phyloP scores from a whole-genome alignment of 2,797 vertebrate genomes.

The Synanceia verrucosa region DNA sequence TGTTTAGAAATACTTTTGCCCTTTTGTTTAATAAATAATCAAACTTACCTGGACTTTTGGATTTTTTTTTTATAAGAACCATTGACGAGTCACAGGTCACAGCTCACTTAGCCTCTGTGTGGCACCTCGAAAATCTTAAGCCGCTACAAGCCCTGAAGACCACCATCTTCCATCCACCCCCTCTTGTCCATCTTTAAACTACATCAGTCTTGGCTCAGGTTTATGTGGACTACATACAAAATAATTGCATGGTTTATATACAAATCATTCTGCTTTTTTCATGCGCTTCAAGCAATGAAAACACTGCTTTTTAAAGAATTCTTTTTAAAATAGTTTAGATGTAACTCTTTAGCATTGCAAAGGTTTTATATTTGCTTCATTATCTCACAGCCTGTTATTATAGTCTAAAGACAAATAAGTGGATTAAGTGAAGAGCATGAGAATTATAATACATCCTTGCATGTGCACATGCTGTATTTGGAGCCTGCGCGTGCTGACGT shows the following conservation, averaged over 20 bases:
- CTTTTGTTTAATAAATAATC: too few relatives aligned
- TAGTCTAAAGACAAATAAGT: neutral
- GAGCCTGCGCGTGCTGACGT: conserved; percentile 80
- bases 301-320: too few relatives aligned
- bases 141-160: neutral
- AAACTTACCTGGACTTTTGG: too few relatives aligned
- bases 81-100: too few relatives aligned
- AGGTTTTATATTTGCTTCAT: neutral
- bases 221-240: fast-evolving
- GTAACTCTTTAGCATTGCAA: neutral
- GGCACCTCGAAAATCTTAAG: too few relatives aligned
- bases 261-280: neutral
- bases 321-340: too few relatives aligned
- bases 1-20: too few relatives aligned
- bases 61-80: too few relatives aligned
- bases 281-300: neutral
- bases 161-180: neutral
- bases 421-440: neutral
- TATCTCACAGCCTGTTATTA: neutral
- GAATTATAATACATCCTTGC: neutral
- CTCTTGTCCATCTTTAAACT: fast-evolving
- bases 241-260: too few relatives aligned
- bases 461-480: conserved; percentile 48
- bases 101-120: too few relatives aligned
- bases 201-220: neutral